These are phyloP conservation scores for Siniperca obscura DNA, from an alignment of 2,797 vertebrate genomes.

Conservation along the genomic window DNA sequence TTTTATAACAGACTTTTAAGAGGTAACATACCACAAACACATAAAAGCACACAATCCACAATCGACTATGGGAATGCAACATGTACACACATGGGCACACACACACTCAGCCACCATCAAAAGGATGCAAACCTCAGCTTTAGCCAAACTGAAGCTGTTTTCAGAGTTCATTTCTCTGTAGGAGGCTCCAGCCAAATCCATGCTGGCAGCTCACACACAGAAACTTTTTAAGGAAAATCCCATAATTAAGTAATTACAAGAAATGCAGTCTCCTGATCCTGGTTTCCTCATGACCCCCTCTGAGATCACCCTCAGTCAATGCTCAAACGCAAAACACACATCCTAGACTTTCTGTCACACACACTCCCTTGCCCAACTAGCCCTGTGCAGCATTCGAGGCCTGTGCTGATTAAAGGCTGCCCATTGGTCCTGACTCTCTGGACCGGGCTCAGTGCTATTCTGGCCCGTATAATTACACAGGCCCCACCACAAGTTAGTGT, in stretches of 20 bases:
- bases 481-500: conserved; percentile 57
- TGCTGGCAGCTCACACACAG: conserved; percentile 31
- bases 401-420: conserved; percentile 60
- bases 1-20: conserved; percentile 69
- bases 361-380: conserved; percentile 5
- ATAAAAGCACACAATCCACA: conserved; percentile 43
- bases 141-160: conserved; percentile 39
- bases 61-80: conserved; percentile 5
- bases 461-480: conserved; percentile 67
- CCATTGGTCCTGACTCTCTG: conserved; percentile 11
- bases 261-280: conserved; percentile 45
- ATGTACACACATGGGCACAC: conserved; percentile 5
- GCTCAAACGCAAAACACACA: neutral
- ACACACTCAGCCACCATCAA: conserved; percentile 47
- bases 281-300: conserved; percentile 32
- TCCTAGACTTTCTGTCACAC: conserved; percentile 21
- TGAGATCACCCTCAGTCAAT: conserved; percentile 11
- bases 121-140: conserved; percentile 52
- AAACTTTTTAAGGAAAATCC: conserved; percentile 43
- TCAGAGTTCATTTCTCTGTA: conserved; percentile 55
- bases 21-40: conserved; percentile 71
- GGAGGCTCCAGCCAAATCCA: conserved; percentile 37
- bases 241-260: conserved; percentile 64
- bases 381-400: conserved; percentile 5
- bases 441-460: conserved; percentile 59